These are phyloP conservation scores for Ctenopoma multispine DNA, from an alignment of 2,797 vertebrate genomes.

Conservation along the genomic window DNA sequence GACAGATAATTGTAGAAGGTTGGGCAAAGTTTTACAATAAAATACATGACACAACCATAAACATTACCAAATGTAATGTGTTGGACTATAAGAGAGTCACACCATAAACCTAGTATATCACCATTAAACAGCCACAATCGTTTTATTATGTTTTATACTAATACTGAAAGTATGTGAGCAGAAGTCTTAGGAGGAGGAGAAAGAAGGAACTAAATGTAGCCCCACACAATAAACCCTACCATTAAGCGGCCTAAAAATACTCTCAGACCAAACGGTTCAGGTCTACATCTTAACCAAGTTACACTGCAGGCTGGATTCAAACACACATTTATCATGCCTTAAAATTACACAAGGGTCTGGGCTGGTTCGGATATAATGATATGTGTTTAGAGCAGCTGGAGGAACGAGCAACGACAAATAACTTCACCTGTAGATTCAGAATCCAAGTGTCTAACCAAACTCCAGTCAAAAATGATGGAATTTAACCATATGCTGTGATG, in stretches of 20 bases:
- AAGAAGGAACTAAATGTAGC: slow-evolving; percentile 28
- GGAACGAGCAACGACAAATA: no score
- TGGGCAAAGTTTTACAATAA: not conserved
- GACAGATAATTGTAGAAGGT: not conserved
- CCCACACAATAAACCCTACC: slow-evolving; percentile 50
- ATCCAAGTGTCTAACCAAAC: not conserved
- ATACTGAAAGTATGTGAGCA: not conserved
- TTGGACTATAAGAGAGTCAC: no score
- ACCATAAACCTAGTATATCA: no score
- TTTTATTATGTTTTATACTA: no score
- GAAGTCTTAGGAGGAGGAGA: not conserved
- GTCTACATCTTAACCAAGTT: slow-evolving; percentile 5
- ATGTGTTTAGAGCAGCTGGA: not conserved
- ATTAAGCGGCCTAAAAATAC: slow-evolving; percentile 66
- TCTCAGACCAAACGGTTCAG: not conserved
- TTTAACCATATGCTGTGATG: not conserved
- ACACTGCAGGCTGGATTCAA: not conserved
- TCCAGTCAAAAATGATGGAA: not conserved
- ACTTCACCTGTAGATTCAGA: slow-evolving; percentile 2
- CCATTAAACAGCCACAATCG: not conserved
- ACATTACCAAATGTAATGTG: no score
- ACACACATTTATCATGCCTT: not conserved
- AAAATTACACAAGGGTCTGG: no score
- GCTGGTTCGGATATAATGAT: no score
- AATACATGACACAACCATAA: not conserved